These are phyloP conservation scores for Nasua narica DNA, from an alignment of 2,797 vertebrate species.

Conservation along the genomic window DNA sequence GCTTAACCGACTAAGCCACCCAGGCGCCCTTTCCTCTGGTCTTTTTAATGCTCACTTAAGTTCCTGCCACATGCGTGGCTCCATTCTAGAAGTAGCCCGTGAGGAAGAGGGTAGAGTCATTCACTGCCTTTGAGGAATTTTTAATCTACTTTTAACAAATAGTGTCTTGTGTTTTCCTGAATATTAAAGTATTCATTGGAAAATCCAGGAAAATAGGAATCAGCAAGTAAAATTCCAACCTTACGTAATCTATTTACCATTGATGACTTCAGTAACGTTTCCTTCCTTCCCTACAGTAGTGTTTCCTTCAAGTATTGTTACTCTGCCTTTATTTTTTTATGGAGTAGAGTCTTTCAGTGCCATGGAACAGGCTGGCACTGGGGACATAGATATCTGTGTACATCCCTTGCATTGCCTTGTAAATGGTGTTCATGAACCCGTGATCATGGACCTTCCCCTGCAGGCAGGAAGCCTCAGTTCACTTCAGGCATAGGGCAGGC, in stretches of 20 bases:
- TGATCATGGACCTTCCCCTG: background rate
- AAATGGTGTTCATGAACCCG: background rate
- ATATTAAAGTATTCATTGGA: background rate
- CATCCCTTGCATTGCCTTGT: background rate
- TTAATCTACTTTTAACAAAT: background rate
- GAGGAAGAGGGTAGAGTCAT: background rate
- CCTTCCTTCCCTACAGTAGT: too few relatives aligned
- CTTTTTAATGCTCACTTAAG: background rate
- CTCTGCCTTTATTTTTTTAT: background rate
- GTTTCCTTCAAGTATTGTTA: background rate
- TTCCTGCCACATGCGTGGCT: background rate
- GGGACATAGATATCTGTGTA: background rate
- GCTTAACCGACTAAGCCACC: background rate
- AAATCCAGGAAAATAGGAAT: background rate
- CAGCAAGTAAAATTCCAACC: background rate
- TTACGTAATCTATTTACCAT: rapidly evolving
- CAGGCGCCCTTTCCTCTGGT: background rate
- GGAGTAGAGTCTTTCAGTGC: background rate
- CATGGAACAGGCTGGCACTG: background rate
- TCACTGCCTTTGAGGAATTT: background rate
- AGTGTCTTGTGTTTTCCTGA: background rate
- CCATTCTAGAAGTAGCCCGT: background rate
- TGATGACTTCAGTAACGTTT: background rate
- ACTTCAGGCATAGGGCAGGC: background rate
- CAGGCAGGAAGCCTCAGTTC: background rate